Evolutionary conservation across 1,140 invertebrate genomes (phyloP).

Genomic region (Acyrthosiphon pisum): DNA sequence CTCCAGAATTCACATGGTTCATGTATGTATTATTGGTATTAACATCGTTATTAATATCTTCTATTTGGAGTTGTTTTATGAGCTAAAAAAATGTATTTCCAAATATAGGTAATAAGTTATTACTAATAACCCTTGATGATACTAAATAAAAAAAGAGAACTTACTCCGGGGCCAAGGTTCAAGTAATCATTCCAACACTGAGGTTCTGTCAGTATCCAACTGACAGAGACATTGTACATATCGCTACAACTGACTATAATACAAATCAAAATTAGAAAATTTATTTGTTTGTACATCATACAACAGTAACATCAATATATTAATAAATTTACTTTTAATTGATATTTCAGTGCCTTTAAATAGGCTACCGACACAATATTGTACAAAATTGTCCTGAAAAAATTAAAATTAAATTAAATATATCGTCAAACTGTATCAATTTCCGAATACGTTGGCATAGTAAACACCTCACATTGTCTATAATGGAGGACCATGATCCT

Average conservation of each 20-base stretch:
- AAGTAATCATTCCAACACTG: conserved; percentile 25
- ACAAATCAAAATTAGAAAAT: not conserved
- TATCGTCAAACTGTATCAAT: not conserved
- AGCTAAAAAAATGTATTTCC: not conserved
- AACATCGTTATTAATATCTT: not conserved
- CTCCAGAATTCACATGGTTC: not conserved
- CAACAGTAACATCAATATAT: not conserved
- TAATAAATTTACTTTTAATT: not conserved
- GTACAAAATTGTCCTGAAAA: not conserved
- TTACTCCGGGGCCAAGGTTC: conserved; percentile 19
- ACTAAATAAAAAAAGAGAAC: not conserved
- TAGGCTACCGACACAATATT: not conserved
- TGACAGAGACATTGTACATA: conserved; percentile 31
- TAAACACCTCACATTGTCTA: not conserved
- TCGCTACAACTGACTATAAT: conserved; percentile 6
- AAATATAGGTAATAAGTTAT: not conserved
- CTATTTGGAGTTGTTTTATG: conserved; percentile 27
- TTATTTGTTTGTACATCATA: not conserved
- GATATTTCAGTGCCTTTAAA: conserved; percentile 39
- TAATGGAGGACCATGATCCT: conserved; percentile 22
- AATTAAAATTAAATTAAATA: not conserved
- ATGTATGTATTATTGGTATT: not conserved
- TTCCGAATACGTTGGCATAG: not conserved
- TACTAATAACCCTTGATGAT: not conserved
- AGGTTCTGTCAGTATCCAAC: conserved; percentile 36